Evolutionary conservation across 2,113 vertebrate species (phyloP), one percentile per base, ranked within the genome.

Genomic region (Xiphias gladius): DNA sequence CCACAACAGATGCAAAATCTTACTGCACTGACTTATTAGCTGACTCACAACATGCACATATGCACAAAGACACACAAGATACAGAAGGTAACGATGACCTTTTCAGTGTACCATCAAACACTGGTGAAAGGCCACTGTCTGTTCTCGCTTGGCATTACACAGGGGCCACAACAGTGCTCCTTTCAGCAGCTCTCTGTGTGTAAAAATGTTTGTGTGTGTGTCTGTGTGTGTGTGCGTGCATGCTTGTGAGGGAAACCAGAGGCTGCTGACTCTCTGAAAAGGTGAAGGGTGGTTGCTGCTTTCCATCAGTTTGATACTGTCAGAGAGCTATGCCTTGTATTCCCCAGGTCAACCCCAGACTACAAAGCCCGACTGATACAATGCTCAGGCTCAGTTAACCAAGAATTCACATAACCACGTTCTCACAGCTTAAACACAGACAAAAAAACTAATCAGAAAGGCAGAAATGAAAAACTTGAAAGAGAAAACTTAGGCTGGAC

Each of bases 141-240:
- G 88, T 86, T 88, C 90, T 89, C 35, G 46, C 77, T 78, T 88
- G 75, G 74, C 90, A 93, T 89, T 85, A 81, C 79, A 78, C 76
- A 55, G 85, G 64, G 68, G 88, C 87, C 88, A 93, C 90, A 93
- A 93, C 80, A 87, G 89, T 87, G 92, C 88, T 87, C 89, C 93
- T 92, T 94, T 95, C 88, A 94, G 46, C 84, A 87, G 72, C 76
- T 83, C 14, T 79, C 26, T 37, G 61, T 70, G 43, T 39, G n/a
- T 66, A 35, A 20, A 28, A 35, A 32, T 39, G 70, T 67, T 41
- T 75, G 59, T 72, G 55, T 65, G 59, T 11, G 9, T 43, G 41
- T 11, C 2, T 22, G 20, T 22, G 50, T 9, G 6, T 20, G 48
- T 50, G 52, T 54, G 52, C 11, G 52, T 54, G 20, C 5, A 11